Conservation (phyloP, 2,113 vertebrate genomes). For the Scytalopus superciliaris region DNA sequence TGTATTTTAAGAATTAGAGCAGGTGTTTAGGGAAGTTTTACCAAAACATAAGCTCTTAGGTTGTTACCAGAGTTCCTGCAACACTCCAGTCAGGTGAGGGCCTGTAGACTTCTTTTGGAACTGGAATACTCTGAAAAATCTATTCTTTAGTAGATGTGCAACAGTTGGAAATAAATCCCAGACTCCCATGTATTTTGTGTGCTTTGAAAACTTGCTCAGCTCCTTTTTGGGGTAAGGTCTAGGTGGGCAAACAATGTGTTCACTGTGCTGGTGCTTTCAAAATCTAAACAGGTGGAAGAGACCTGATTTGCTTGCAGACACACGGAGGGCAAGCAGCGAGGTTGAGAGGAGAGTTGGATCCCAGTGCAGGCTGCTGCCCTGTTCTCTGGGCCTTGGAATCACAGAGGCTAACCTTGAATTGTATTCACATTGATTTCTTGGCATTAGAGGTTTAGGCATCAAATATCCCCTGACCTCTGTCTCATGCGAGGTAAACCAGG, state of each 20-base stretch:
- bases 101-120: background rate
- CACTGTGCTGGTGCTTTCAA: background rate
- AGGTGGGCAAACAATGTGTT: background rate
- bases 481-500: background rate
- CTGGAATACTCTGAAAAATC: background rate
- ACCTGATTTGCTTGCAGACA: background rate
- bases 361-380: background rate
- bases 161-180: background rate
- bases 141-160: background rate
- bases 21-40: background rate
- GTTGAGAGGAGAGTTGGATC: background rate
- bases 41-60: background rate
- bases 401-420: background rate
- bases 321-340: background rate
- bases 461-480: background rate
- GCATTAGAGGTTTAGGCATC: background rate
- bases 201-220: background rate
- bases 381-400: background rate
- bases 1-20: background rate
- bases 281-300: background rate
- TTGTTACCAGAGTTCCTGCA: background rate
- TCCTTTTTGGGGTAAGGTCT: background rate
- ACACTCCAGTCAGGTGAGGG: background rate
- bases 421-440: background rate
- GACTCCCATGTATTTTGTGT: rapidly evolving